Base-by-base conservation (phyloP, 35 echinoderm and acorn worm species). In the Lytechinus pictus region DNA sequence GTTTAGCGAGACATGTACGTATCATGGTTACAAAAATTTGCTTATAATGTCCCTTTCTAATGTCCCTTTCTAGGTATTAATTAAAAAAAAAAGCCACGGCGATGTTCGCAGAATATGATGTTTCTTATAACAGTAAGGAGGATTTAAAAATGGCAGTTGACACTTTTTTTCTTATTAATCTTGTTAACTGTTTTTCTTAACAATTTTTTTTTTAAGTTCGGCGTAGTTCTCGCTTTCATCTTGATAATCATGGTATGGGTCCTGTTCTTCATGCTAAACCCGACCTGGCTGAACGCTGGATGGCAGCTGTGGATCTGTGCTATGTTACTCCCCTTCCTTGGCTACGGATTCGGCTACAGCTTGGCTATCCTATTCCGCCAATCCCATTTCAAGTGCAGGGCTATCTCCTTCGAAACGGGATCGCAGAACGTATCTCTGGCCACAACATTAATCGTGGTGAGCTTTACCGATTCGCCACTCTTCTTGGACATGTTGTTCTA, bases 341-440 rank as follows among this genome's bases (percentile, higher is more conserved):
- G 96, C 8, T 98, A 91, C 52, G 27, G 72, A 6, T 71, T 96
- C 1, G 97, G 97, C 1, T 97, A 94, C 61, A 7, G 89, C 87
- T 14, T 98, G 21, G 96, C 97, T 5, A 87, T 52, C 56, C 9
- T 98, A 29, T 54, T 95, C 19, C 94, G 96, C 21, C 97, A 96
- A 60, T 56, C 95, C 5, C 86, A 94, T 11, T 95, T 95, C 19
- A 89, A 98, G 91, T 92, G 97, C 54, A 94, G 97, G 5, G 95
- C 97, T n/a, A 96, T 98, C 52, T 58, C 96, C 29, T 97, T 98
- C 53, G 97, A 98, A 91, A 98, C 97, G 8, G 97, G 97, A 3
- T 90, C 94, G 5, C 97, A 98, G 54, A 95, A 98, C 58, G 95
- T 97, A 10, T 96, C 92, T 9, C 94, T 98, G 29, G 96, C 97